Conservation (phyloP, 2,797 vertebrate species). For the Cryptoblepharus egeriae region DNA sequence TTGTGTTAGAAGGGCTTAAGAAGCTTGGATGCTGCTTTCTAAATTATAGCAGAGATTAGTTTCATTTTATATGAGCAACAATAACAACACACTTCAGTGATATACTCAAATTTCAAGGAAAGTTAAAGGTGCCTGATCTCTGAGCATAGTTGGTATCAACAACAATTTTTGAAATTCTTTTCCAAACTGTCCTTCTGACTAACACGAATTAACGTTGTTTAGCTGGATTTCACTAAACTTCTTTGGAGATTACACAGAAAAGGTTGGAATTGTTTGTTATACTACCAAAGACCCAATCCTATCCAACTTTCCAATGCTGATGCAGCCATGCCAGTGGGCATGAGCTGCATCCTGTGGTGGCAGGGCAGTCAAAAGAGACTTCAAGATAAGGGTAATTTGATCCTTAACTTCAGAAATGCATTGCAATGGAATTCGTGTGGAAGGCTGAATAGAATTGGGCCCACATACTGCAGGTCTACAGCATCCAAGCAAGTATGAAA, state of each 20-base stretch:
- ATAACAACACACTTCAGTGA: conserved; percentile 6
- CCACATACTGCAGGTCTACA: conserved; percentile 23
- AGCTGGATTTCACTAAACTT: conserved; percentile 56
- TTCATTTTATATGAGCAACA: neutral
- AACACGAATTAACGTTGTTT: conserved; percentile 49
- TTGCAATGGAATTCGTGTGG: no score
- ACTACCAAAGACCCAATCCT: neutral
- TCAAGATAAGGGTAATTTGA: no score
- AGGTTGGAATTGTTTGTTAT: neutral
- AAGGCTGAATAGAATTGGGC: no score
- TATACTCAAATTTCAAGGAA: conserved; percentile 59
- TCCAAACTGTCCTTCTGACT: conserved; percentile 56
- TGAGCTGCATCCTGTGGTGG: no score
- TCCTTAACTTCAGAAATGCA: no score
- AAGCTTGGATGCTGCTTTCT: conserved; percentile 45
- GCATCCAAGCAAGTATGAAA: conserved; percentile 8
- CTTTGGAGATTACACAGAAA: conserved; percentile 54
- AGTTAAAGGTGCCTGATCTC: conserved; percentile 54
- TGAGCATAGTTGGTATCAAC: conserved; percentile 54
- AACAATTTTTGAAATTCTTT: conserved; percentile 62
- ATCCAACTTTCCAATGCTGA: no score
- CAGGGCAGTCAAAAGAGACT: no score
- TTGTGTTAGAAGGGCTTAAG: conserved; percentile 35
- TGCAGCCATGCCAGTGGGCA: no score
- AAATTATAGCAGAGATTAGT: conserved; percentile 42